Base-by-base conservation (phyloP, 1,140 invertebrate species). In the Ostrea edulis region DNA sequence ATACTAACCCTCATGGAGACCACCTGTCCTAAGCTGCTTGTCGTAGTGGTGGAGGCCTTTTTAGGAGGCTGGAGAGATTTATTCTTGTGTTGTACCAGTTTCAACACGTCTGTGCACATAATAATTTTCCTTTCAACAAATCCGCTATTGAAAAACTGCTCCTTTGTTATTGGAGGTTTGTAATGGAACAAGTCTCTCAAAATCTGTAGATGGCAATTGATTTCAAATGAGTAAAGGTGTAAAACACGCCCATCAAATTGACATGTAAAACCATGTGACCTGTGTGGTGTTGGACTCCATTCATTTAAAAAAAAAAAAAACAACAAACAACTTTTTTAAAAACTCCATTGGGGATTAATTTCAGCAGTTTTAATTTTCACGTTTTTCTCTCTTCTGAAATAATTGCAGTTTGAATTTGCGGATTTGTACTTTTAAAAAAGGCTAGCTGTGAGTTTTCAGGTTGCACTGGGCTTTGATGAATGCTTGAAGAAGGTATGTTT, bases 101-200 rank as follows among this genome's bases (percentile, higher is more conserved):
- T 58, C 53, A 93, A 22, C 20, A 93, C 88, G 29, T 93, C 92
- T 51, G 90, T 88, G 68, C 91, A 90, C 93, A 93, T 93, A 12
- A 93, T 93, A 11, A 93, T 87, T 86, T 93, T 93, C 12, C 90
- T 88, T 65, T 93, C 93, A 77, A 89, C 89, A 91, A 92, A 93
- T 3, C 92, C 92, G 53, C 62, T 54, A 22, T 85, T 87, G 55
- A 93, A 93, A 86, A 93, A 93, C 85, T 93, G 93, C 52, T 93
- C 92, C 87, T 92, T 92, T 12, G 90, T 92, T 2, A 93, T 81
- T 8, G 89, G 87, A 82, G 93, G 92, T 88, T 93, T 93, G 86
- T 93, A 93, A n/a, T 87, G 65, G 84, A 93, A 93, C 84, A 93
- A 54, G 82, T 93, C 93, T 55, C 93, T 85, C 52, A 93, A 86